These are phyloP conservation scores for Drosophila baimaii DNA, from an alignment of 1,140 invertebrate species.

Conservation along the genomic window DNA sequence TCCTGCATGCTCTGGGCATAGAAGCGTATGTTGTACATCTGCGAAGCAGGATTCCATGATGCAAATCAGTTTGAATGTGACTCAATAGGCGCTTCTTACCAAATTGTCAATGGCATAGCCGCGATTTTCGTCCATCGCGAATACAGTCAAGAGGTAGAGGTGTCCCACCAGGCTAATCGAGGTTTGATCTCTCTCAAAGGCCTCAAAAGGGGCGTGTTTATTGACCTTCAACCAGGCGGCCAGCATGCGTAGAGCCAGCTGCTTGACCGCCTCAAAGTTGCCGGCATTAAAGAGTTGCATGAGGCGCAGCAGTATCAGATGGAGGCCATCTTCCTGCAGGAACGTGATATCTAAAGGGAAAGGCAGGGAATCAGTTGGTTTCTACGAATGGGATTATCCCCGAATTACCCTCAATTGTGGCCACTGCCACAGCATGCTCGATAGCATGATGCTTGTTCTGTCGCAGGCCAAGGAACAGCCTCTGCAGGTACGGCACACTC, in stretches of 20 bases:
- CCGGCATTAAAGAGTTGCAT: slow-evolving; percentile 72
- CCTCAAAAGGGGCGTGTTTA: background rate
- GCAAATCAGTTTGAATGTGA: background rate
- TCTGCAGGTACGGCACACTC: slow-evolving; percentile 63
- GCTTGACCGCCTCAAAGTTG: slow-evolving; percentile 73
- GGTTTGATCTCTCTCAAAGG: slow-evolving; percentile 21
- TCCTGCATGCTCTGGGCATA: slow-evolving; percentile 71
- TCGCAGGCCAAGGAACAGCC: slow-evolving; percentile 40
- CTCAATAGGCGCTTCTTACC: slow-evolving; percentile 21
- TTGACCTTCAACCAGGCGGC: slow-evolving; percentile 66
- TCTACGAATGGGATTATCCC: too few species aligned
- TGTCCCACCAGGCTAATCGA: slow-evolving; percentile 64
- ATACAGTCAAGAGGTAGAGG: slow-evolving; percentile 70
- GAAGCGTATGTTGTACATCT: slow-evolving; percentile 81
- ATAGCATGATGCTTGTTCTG: slow-evolving; percentile 60
- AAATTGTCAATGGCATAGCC: slow-evolving; percentile 78
- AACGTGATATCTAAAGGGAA: slow-evolving; percentile 53
- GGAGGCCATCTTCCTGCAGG: slow-evolving; percentile 53
- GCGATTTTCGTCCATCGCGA: slow-evolving; percentile 69
- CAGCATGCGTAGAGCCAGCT: slow-evolving; percentile 66
- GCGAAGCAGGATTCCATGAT: background rate
- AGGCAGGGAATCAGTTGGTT: background rate
- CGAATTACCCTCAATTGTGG: slow-evolving; percentile 53
- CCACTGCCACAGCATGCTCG: slow-evolving; percentile 63
- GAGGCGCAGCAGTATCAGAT: slow-evolving; percentile 64